phyloP scores from a whole-genome alignment of 2,113 vertebrate species.

The Protobothrops mucrosquamatus region DNA sequence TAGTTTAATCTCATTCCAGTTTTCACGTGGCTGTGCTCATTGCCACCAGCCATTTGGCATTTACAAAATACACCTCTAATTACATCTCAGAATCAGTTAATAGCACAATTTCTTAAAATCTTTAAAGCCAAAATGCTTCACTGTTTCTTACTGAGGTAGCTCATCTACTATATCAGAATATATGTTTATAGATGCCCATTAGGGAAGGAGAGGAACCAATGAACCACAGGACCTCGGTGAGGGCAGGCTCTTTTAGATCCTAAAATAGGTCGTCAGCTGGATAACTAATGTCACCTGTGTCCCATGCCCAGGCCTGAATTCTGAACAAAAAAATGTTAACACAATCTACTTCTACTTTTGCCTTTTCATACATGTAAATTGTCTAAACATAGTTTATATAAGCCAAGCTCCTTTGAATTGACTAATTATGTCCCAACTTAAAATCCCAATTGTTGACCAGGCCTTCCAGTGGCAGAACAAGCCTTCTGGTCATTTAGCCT shows the following conservation, averaged over 20 bases:
- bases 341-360: background rate
- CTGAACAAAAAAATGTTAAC: background rate
- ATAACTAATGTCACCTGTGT: background rate
- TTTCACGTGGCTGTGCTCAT: constrained; percentile 30
- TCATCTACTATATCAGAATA: background rate
- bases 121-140: background rate
- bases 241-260: background rate
- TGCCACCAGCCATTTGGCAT: constrained; percentile 26
- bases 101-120: constrained; percentile 25
- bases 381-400: background rate
- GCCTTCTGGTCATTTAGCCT: background rate
- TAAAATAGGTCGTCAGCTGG: background rate
- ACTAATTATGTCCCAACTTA: background rate
- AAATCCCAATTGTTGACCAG: background rate
- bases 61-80: constrained; percentile 35
- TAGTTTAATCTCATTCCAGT: constrained; percentile 32
- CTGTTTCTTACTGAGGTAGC: background rate
- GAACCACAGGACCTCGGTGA: background rate
- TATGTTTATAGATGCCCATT: background rate
- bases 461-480: background rate
- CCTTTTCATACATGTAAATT: background rate
- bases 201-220: background rate
- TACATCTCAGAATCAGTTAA: constrained; percentile 35
- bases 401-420: background rate
- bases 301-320: background rate